A percentile compares a stretch with the other conserved stretches of the same genome.
phyloP scores from a whole-genome alignment of 2,888 invertebrate species.

The Malthinus seriepunctatus region DNA sequence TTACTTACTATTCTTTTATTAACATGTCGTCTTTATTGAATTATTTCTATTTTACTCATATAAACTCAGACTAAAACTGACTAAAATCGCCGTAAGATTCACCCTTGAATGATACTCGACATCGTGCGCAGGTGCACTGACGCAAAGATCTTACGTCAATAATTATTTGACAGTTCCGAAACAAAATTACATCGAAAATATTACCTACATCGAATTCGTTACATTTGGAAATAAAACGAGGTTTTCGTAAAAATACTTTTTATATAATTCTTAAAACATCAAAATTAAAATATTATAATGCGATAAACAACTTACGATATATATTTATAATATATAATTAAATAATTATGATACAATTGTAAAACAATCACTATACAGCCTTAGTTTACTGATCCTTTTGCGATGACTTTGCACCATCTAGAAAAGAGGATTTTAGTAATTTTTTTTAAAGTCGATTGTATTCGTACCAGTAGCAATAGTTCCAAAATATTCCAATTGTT shows the following conservation, averaged over 20 bases:
- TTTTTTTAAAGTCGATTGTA: background rate
- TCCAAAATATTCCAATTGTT: slow-evolving; percentile 56
- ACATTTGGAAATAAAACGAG: background rate
- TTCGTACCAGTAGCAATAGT: slow-evolving; percentile 34
- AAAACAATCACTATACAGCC: slow-evolving; percentile 53
- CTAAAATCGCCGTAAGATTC: slow-evolving; percentile 56
- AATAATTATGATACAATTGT: slow-evolving; percentile 50
- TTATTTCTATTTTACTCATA: slow-evolving; percentile 44
- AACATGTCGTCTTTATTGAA: slow-evolving; percentile 61
- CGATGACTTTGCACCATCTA: slow-evolving; percentile 46
- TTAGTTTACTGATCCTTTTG: slow-evolving; percentile 41
- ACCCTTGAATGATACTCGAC: slow-evolving; percentile 37
- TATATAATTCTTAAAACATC: background rate
- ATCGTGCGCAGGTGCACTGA: slow-evolving; percentile 65
- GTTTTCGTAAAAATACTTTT: background rate
- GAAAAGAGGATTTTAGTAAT: slow-evolving; percentile 30
- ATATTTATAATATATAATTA: slow-evolving; percentile 31
- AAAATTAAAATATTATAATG: background rate
- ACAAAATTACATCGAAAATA: background rate
- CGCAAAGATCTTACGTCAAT: slow-evolving; percentile 67
- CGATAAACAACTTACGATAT: slow-evolving; percentile 11
- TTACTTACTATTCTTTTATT: slow-evolving; percentile 74
- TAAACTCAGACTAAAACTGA: slow-evolving; percentile 32
- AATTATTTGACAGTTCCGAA: slow-evolving; percentile 6
- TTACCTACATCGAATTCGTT: slow-evolving; percentile 1